phyloP scores from a whole-genome alignment of 2,113 vertebrate species.

The Cochlearius cochlearius region DNA sequence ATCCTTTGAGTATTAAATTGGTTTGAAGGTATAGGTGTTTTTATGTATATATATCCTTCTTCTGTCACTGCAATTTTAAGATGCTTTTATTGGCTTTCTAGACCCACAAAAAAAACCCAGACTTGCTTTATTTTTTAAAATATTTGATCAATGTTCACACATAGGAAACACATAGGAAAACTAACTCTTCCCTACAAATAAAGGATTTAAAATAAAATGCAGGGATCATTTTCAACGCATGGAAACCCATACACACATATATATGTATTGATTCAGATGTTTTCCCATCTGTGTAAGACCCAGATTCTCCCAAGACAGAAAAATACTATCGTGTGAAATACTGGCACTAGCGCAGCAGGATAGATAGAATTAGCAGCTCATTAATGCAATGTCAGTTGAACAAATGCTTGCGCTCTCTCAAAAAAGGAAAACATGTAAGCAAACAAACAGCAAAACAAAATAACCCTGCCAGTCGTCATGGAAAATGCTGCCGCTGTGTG shows the following conservation, averaged over 20 bases:
- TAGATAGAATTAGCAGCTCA: slow-evolving; percentile 1
- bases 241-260: not conserved
- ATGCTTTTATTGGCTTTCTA: not conserved
- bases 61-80: not conserved
- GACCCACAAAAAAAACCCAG: not conserved
- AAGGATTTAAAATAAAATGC: not conserved
- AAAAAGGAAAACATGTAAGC: not conserved
- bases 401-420: not conserved
- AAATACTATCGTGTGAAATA: not conserved
- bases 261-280: not conserved
- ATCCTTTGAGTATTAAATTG: slow-evolving; percentile 5
- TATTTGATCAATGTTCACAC: not conserved
- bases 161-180: not conserved
- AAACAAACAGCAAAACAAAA: slow-evolving; percentile 10
- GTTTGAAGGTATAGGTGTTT: not conserved
- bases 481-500: not conserved
- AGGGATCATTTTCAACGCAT: not conserved
- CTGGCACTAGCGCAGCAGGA: not conserved
- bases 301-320: not conserved
- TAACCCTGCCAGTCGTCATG: not conserved
- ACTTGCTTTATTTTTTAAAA: not conserved
- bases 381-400: slow-evolving; percentile 13
- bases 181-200: not conserved
- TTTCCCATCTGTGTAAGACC: not conserved
- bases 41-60: not conserved